Base-by-base conservation (phyloP, 2,888 invertebrate species). In the Drosophila mimica region DNA sequence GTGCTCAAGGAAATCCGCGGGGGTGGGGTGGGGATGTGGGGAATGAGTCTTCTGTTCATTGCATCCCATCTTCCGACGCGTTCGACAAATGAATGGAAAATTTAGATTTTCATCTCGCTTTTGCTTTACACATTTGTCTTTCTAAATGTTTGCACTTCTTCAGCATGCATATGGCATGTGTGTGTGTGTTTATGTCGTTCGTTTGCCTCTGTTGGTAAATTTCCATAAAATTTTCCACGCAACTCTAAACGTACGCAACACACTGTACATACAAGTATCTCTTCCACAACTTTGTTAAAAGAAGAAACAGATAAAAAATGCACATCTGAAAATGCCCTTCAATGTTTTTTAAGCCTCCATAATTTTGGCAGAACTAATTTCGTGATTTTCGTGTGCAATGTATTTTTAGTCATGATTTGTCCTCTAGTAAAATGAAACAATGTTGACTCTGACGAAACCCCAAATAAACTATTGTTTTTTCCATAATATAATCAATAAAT, bases 161-260 rank as follows among this genome's bases (percentile, higher is more conserved):
- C 72, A 58, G 40, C 59, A 43, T 28, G 38, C 34, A 36, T 36
- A 36, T 11, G 48, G 33, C 17, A 38, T 38, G 31, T 52, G 40
- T 57, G 28, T 34, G 52, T 43, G 20, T 43, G 43, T 28, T 43
- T 46, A 51, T 67, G 56, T 38, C 38, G 36, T 38, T 9, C 8
- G 17, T 54, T 57, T 72, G n/a, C 64, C 36, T 49, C 38, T 49
- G 51, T 52, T 72, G 87, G 89, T 76, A 76, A 74, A 73, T 89
- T 85, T 89, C 87, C 89, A 87, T 82, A 52, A 83, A 83, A 88
- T 62, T 70, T 88, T 85, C 84, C 82, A 76, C 65, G 72, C 40
- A 56, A 25, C 61, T 59, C 56, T 70, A 53, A 65, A 72, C 54
- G 74, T 64, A 48, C 60, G 62, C 65, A 70, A 53, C 48, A 49